These are phyloP conservation scores for Chymomyza fuscimana DNA, from an alignment of 2,888 invertebrate genomes.

Conservation along the genomic window DNA sequence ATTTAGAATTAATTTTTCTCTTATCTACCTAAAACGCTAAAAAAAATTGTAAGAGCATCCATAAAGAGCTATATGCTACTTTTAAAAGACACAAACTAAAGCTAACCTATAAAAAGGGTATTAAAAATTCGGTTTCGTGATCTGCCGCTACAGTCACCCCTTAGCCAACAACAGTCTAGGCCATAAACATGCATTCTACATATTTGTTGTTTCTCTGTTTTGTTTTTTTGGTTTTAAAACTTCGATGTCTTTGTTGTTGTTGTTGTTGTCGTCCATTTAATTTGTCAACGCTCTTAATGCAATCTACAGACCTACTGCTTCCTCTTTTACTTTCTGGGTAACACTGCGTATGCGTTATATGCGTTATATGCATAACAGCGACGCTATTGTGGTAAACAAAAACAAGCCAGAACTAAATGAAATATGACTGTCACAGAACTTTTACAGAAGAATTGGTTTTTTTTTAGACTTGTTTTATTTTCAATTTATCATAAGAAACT, in stretches of 20 bases:
- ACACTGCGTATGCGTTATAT: slow-evolving; percentile 58
- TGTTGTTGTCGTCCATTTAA: slow-evolving; percentile 38
- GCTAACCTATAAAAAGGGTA: too few species aligned
- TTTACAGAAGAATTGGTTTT: too few species aligned
- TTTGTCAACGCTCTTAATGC: background rate
- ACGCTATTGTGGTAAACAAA: slow-evolving; percentile 61
- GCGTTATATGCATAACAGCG: slow-evolving; percentile 61
- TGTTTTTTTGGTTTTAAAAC: slow-evolving; percentile 3
- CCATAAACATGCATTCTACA: background rate
- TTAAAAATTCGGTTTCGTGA: background rate
- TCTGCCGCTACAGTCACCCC: background rate
- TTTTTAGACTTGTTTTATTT: too few species aligned
- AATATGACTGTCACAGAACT: slow-evolving; percentile 44
- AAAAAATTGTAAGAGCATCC: too few species aligned
- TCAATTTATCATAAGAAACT: too few species aligned
- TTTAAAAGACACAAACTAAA: too few species aligned
- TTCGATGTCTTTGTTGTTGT: slow-evolving; percentile 14
- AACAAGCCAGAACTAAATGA: slow-evolving; percentile 52
- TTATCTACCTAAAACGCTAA: too few species aligned
- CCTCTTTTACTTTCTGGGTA: background rate
- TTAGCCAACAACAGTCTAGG: background rate
- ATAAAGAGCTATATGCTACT: too few species aligned
- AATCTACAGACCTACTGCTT: background rate
- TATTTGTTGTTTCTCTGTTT: background rate
- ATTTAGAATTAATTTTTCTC: too few species aligned